Conservation (phyloP, 1,140 invertebrate genomes). For the Drosophila teissieri region DNA sequence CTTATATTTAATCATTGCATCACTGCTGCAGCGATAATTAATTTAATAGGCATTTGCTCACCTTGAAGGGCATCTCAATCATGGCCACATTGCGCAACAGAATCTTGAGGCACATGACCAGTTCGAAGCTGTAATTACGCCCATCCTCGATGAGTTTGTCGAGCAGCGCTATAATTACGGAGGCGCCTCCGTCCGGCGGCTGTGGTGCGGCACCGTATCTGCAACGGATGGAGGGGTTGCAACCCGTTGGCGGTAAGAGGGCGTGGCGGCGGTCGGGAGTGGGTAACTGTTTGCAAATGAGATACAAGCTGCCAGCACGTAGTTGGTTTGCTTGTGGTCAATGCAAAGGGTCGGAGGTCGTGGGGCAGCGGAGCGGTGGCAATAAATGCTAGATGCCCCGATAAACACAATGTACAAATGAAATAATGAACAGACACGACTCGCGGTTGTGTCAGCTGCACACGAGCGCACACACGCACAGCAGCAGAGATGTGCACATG, state of each 20-base stretch:
- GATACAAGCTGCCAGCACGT: conserved; percentile 49
- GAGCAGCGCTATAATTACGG: conserved; percentile 85
- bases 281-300: conserved; percentile 50
- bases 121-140: conserved; percentile 88
- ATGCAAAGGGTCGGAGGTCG: conserved; percentile 14
- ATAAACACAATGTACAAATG: conserved; percentile 78
- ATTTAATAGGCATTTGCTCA: conserved; percentile 42
- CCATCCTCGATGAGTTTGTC: conserved; percentile 87
- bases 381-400: conserved; percentile 74
- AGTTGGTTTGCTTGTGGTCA: conserved; percentile 45
- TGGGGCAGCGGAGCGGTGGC: conserved; percentile 10
- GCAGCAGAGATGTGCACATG: neutral
- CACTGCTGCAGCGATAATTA: neutral
- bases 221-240: conserved; percentile 49
- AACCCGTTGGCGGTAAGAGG: conserved; percentile 36
- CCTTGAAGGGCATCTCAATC: conserved; percentile 84
- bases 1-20: too few species aligned
- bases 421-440: conserved; percentile 73
- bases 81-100: conserved; percentile 87
- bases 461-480: conserved; percentile 23
- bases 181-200: conserved; percentile 78
- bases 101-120: conserved; percentile 88
- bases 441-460: conserved; percentile 71
- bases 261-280: conserved; percentile 39
- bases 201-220: conserved; percentile 82